Percentiles rank a stretch among this genome's conserved stretches.
phyloP scores from a whole-genome alignment of 2,797 vertebrate species.

The Oreortyx pictus region DNA sequence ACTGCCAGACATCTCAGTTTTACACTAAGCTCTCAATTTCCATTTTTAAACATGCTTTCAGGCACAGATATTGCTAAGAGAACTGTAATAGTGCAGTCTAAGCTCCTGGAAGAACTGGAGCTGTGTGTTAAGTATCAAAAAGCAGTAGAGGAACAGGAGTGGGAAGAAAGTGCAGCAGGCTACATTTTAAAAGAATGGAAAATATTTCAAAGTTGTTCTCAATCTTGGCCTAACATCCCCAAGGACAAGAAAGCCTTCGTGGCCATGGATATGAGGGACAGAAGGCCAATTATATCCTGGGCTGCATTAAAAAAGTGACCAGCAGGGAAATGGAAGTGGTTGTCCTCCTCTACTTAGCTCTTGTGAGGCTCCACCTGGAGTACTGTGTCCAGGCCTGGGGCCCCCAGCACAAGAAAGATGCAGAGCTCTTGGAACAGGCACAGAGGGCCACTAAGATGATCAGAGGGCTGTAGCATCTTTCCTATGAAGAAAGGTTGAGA shows the following conservation, averaged over 20 bases:
- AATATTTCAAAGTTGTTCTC: neutral
- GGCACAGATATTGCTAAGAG: neutral
- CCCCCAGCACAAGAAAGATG: too few species aligned
- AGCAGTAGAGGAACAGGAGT: neutral
- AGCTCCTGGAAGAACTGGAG: constrained; percentile 25
- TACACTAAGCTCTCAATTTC: neutral
- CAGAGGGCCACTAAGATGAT: too few species aligned
- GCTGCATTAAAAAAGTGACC: too few species aligned
- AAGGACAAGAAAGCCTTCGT: neutral
- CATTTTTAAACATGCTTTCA: constrained; percentile 3
- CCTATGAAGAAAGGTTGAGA: too few species aligned
- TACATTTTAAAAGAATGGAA: constrained; percentile 10
- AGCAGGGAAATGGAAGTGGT: too few species aligned
- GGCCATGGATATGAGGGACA: neutral
- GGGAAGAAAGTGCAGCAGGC: neutral
- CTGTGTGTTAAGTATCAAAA: constrained; percentile 12
- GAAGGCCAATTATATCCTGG: too few species aligned
- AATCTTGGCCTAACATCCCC: neutral
- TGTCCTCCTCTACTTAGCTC: too few species aligned
- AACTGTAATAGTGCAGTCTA: constrained; percentile 3
- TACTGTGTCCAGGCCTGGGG: too few species aligned
- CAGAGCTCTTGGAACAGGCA: too few species aligned
- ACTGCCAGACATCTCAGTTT: neutral
- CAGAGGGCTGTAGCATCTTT: too few species aligned
- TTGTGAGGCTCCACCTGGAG: too few species aligned